Percentiles rank a stretch among this genome's conserved stretches.
Evolutionary conservation across 2,888 invertebrate species (phyloP).

Genomic region (Acrobasis repandana): DNA sequence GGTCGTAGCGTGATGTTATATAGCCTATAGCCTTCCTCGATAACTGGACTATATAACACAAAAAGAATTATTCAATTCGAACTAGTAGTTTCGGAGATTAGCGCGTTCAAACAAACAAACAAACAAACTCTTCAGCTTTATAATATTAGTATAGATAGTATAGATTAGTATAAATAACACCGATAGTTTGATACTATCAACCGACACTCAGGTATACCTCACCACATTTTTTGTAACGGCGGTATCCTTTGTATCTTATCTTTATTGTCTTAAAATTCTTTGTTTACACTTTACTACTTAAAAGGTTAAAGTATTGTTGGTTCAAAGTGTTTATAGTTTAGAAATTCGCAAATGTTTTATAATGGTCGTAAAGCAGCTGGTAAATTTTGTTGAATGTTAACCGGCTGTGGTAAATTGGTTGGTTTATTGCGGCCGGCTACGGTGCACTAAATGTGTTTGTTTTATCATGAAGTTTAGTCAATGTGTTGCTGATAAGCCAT

Average conservation of each 20-base stretch:
- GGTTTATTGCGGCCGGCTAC: slow-evolving; percentile 16
- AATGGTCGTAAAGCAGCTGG: slow-evolving; percentile 24
- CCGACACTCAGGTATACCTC: neutral
- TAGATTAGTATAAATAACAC: neutral
- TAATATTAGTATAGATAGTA: no score
- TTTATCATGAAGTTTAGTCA: neutral
- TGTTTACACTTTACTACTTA: slow-evolving; percentile 33
- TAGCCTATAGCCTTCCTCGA: no score
- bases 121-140: no score
- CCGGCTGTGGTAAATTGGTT: slow-evolving; percentile 18
- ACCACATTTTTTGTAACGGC: slow-evolving; percentile 33
- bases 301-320: slow-evolving; percentile 34
- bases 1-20: no score
- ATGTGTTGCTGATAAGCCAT: neutral
- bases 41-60: no score
- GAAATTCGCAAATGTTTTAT: slow-evolving; percentile 32
- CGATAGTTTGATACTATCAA: neutral
- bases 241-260: slow-evolving; percentile 42
- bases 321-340: slow-evolving; percentile 35
- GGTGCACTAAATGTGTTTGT: neutral
- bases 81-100: no score
- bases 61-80: no score
- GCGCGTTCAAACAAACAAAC: no score
- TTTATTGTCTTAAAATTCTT: slow-evolving; percentile 40
- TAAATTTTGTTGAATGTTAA: slow-evolving; percentile 30